These are phyloP conservation scores for Kryptolebias ocellatus DNA, from an alignment of 2,797 vertebrate genomes.

Conservation along the genomic window DNA sequence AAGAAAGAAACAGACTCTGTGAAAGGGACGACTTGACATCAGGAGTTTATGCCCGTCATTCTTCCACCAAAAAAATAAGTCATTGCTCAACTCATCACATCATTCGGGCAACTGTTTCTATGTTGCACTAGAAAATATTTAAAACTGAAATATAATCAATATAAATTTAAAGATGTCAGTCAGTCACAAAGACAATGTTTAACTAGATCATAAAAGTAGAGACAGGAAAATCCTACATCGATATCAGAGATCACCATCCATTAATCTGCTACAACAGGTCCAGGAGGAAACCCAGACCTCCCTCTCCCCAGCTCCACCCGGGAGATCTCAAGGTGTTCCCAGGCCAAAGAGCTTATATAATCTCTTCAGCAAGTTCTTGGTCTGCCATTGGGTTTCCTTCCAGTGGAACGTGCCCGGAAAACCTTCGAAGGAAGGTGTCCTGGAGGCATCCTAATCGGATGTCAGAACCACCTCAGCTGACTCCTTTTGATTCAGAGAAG, in stretches of 20 bases:
- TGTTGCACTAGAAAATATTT: not conserved
- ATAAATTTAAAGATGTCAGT: too few relatives aligned
- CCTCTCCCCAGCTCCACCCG: not conserved
- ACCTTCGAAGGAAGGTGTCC: not conserved
- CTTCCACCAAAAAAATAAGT: slow-evolving; percentile 12
- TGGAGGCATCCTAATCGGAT: not conserved
- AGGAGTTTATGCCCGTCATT: slow-evolving; percentile 31
- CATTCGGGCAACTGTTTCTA: not conserved
- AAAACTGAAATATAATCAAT: too few relatives aligned
- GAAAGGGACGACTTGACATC: slow-evolving; percentile 61
- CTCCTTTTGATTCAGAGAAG: too few relatives aligned
- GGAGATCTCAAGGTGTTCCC: not conserved
- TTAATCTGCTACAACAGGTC: slow-evolving; percentile 7
- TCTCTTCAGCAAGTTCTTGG: not conserved
- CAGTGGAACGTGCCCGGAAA: not conserved
- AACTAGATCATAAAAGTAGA: not conserved
- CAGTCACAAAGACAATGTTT: not conserved
- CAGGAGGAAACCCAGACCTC: slow-evolving; percentile 1
- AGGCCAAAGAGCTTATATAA: not conserved
- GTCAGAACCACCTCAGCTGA: too few relatives aligned
- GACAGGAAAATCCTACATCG: not conserved
- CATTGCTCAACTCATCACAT: slow-evolving; percentile 8
- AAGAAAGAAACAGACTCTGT: slow-evolving; percentile 20
- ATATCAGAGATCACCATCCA: too few relatives aligned
- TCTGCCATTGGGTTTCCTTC: not conserved